phyloP scores from a whole-genome alignment of 2,113 vertebrate species.

The Pimephales promelas region DNA sequence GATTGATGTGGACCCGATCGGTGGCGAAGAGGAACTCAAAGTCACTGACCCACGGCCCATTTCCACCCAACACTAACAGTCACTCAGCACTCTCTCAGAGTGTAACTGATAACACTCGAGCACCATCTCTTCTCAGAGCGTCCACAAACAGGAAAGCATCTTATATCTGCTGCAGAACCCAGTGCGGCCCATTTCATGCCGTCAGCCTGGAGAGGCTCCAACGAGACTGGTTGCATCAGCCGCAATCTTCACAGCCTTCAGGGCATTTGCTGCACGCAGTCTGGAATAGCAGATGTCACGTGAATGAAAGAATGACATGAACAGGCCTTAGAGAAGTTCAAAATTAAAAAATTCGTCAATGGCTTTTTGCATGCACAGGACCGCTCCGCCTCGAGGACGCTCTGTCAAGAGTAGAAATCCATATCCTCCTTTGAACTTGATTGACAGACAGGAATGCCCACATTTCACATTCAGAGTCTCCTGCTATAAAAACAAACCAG shows the following conservation, averaged over 20 bases:
- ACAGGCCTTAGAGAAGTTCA: not conserved
- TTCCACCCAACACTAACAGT: slow-evolving; percentile 28
- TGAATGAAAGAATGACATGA: not conserved
- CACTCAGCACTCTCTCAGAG: slow-evolving; percentile 24
- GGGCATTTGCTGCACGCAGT: not conserved
- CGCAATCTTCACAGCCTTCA: not conserved
- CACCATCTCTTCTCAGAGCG: not conserved
- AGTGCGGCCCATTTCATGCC: not conserved
- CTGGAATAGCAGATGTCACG: not conserved
- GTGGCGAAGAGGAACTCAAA: slow-evolving; percentile 31
- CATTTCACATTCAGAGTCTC: slow-evolving; percentile 23
- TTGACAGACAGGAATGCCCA: slow-evolving; percentile 47
- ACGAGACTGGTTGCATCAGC: not conserved
- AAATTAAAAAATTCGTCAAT: not conserved
- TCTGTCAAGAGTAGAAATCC: slow-evolving; percentile 7
- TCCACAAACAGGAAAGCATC: slow-evolving; percentile 6
- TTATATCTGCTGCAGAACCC: not conserved
- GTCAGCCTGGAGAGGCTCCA: not conserved
- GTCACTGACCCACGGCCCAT: slow-evolving; percentile 31
- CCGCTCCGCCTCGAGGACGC: not conserved
- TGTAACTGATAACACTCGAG: slow-evolving; percentile 1
- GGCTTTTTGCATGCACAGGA: not conserved
- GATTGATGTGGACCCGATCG: slow-evolving; percentile 44
- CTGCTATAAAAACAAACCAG: slow-evolving; percentile 60
- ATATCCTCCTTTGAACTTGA: slow-evolving; percentile 38